These are phyloP conservation scores for Anhinga rufa DNA, from an alignment of 2,113 vertebrate genomes.

Conservation along the genomic window DNA sequence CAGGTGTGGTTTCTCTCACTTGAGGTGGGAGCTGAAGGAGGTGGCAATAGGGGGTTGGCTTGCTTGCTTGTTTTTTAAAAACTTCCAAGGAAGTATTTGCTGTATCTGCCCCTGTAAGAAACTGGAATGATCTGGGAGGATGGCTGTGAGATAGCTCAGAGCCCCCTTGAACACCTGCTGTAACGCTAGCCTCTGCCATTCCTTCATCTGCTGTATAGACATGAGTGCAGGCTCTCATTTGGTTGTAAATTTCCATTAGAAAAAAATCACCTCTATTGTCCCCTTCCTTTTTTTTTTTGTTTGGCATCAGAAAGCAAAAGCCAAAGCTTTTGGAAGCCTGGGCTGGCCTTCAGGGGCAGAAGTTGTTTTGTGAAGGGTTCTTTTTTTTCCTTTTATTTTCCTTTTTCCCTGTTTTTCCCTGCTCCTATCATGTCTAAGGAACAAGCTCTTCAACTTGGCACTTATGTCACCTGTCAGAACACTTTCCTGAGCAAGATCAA, in stretches of 20 bases:
- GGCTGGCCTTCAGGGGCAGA: background rate
- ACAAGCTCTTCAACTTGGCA: background rate
- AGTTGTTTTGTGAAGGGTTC: background rate
- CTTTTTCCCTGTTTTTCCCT: rapidly evolving
- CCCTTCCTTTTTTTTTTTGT: background rate
- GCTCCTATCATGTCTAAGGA: background rate
- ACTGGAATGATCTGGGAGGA: background rate
- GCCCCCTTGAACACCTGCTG: background rate
- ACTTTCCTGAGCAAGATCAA: background rate
- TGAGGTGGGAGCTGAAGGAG: background rate
- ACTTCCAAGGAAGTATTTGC: background rate
- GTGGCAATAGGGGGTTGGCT: rapidly evolving
- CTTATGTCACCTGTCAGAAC: background rate
- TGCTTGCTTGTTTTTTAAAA: background rate
- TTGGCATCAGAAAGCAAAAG: background rate
- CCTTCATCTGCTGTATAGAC: background rate
- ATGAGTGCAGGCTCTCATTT: background rate
- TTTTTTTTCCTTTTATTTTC: background rate
- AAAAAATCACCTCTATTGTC: background rate
- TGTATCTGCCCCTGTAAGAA: background rate
- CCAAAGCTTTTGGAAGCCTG: background rate
- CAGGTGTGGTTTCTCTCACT: background rate
- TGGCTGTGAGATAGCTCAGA: background rate
- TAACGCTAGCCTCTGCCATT: background rate
- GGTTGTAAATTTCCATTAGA: background rate